Conservation (phyloP, 2,113 vertebrate genomes). For the Psilopogon haemacephalus region DNA sequence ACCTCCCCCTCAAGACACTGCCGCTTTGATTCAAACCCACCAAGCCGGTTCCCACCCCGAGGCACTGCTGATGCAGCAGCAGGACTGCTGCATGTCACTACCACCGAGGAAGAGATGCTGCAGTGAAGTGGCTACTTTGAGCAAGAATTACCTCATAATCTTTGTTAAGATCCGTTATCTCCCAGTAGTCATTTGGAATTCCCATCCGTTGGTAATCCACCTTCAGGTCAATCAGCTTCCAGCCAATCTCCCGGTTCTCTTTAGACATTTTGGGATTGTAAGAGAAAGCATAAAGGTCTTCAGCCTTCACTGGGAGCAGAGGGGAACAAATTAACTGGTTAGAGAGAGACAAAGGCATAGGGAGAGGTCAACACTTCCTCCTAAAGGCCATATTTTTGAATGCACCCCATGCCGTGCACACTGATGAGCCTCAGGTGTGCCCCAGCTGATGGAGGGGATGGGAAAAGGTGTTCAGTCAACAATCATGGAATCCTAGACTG, state of each 20-base stretch:
- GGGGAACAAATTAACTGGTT: not conserved
- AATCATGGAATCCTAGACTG: too few species aligned
- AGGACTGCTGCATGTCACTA: not conserved
- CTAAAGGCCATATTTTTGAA: not conserved
- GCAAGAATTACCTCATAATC: constrained; percentile 78
- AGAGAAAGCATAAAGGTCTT: constrained; percentile 84
- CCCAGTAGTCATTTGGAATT: constrained; percentile 79
- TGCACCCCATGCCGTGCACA: not conserved
- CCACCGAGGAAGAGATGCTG: not conserved
- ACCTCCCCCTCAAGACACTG: not conserved
- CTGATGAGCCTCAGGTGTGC: too few species aligned
- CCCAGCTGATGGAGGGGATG: too few species aligned
- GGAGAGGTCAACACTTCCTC: not conserved
- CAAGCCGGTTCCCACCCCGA: not conserved
- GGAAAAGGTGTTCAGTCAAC: too few species aligned
- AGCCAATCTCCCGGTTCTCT: constrained; percentile 74
- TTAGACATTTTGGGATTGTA: constrained; percentile 81
- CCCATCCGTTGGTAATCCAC: constrained; percentile 82
- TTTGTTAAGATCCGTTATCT: constrained; percentile 76
- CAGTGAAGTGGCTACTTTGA: not conserved
- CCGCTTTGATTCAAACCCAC: not conserved
- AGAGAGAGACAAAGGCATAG: not conserved
- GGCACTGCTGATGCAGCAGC: not conserved
- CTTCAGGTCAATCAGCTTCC: constrained; percentile 75
- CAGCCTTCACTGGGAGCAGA: constrained; percentile 67